Conservation (phyloP, 2,113 vertebrate genomes). For the Spermophilus dauricus region DNA sequence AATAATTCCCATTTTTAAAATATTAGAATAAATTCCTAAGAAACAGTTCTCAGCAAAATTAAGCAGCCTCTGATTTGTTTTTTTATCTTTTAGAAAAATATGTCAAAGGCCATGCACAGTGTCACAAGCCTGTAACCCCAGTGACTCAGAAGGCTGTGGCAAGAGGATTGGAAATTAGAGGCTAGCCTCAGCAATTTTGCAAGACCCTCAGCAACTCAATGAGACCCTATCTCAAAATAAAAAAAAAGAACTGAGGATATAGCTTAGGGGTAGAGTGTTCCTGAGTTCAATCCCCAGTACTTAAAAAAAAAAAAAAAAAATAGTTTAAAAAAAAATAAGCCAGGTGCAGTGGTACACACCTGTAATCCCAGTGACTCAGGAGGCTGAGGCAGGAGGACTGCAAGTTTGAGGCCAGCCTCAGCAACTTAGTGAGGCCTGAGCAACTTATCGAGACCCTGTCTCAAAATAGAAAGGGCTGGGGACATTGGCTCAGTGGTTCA, state of each 20-base stretch:
- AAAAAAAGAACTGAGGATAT: background rate
- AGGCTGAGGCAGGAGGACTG: background rate
- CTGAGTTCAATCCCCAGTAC: background rate
- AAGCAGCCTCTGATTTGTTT: background rate
- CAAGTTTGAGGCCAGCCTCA: background rate
- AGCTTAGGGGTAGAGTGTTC: background rate
- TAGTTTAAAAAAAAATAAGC: background rate
- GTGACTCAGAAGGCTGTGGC: background rate
- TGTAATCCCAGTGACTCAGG: background rate
- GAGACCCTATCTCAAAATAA: background rate
- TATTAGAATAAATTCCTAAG: background rate
- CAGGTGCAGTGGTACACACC: background rate
- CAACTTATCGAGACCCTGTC: background rate
- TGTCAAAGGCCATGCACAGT: background rate
- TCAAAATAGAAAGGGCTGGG: background rate
- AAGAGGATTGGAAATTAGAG: background rate
- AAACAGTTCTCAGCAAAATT: conserved; percentile 37
- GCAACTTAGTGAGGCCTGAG: background rate
- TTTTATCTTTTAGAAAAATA: background rate
- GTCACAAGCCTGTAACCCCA: background rate
- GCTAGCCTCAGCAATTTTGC: background rate
- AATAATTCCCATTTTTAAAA: background rate
- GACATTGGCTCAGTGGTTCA: background rate
- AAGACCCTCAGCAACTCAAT: background rate
- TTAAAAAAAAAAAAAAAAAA: background rate